These are phyloP conservation scores for Brachypalpus laphriformis DNA, from an alignment of 2,888 invertebrate genomes.

Conservation along the genomic window DNA sequence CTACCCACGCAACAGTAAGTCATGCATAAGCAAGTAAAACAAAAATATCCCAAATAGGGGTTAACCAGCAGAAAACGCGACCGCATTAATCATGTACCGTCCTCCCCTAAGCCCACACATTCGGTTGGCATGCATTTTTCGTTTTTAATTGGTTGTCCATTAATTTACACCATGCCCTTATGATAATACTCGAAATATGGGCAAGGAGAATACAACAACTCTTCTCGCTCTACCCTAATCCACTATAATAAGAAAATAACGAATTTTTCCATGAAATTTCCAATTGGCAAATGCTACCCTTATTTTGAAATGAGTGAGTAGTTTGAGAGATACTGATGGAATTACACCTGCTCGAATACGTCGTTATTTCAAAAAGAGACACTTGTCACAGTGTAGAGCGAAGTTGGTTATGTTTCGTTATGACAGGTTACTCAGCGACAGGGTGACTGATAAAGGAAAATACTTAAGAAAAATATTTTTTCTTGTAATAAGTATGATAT, in stretches of 20 bases:
- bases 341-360: not conserved
- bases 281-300: not conserved
- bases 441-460: not conserved
- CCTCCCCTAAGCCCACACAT: not conserved
- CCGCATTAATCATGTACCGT: conserved; percentile 23
- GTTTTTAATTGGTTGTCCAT: conserved; percentile 17
- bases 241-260: not conserved
- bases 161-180: conserved; percentile 14
- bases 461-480: too few species aligned
- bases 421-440: not conserved
- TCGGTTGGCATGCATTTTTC: not conserved
- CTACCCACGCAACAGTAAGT: conserved; percentile 6
- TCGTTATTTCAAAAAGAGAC: conserved; percentile 5
- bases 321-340: conserved; percentile 4
- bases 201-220: not conserved
- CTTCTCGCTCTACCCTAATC: not conserved
- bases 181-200: conserved; percentile 12
- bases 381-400: not conserved
- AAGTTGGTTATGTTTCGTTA: not conserved
- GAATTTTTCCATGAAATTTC: not conserved
- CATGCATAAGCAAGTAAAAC: not conserved
- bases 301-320: not conserved
- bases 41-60: not conserved
- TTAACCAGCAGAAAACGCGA: conserved; percentile 25
- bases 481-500: too few species aligned